Conservation (phyloP, 2,113 vertebrate genomes). For the Pteronura brasiliensis region DNA sequence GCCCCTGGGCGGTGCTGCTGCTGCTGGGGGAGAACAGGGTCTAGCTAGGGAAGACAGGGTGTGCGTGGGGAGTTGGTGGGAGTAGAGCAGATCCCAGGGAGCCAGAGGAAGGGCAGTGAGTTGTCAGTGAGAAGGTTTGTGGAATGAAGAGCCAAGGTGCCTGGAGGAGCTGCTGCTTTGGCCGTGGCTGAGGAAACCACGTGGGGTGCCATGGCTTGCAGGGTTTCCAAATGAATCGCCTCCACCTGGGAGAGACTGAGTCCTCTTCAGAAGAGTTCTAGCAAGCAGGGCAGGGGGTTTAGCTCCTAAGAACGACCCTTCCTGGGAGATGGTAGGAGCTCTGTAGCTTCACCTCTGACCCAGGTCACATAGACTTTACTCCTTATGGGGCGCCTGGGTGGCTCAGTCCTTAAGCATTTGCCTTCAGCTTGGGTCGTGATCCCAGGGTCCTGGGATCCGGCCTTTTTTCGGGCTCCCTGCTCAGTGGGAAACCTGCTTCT, state of each 20-base stretch:
- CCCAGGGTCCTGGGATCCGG: too few species aligned
- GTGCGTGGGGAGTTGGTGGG: rapidly evolving
- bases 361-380: not conserved
- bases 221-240: not conserved
- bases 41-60: too few species aligned
- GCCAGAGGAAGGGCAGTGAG: rapidly evolving
- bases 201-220: rapidly evolving
- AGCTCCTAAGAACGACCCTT: not conserved
- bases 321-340: rapidly evolving
- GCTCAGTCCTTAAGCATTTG: too few species aligned
- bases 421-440: too few species aligned
- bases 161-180: not conserved
- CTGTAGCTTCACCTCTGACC: too few species aligned
- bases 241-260: not conserved
- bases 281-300: not conserved
- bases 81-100: rapidly evolving
- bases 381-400: too few species aligned
- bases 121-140: too few species aligned
- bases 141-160: not conserved
- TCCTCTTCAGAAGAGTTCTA: not conserved
- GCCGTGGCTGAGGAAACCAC: not conserved
- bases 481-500: too few species aligned
- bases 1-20: not conserved
- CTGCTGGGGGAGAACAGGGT: not conserved
- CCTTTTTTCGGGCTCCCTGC: too few species aligned